Evolutionary conservation across 2,888 invertebrate species (phyloP).

Genomic region (Tetranychus truncatus): DNA sequence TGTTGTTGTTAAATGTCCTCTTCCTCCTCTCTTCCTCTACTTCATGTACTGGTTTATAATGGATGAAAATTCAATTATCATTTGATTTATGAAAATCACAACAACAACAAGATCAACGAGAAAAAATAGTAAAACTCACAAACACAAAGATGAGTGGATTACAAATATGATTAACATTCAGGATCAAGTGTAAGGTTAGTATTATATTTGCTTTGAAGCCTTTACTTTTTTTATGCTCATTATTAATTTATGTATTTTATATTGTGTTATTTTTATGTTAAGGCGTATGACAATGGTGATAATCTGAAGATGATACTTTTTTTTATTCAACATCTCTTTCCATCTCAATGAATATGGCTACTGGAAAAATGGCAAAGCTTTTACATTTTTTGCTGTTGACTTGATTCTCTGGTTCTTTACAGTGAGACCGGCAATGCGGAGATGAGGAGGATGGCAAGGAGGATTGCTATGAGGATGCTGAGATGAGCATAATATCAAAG

Average conservation of each 20-base stretch:
- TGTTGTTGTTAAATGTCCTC: not conserved
- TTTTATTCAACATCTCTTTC: too few relatives aligned
- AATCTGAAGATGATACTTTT: not conserved
- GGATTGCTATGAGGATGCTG: too few relatives aligned
- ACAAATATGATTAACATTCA: not conserved
- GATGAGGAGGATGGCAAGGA: too few relatives aligned
- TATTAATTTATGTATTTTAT: too few relatives aligned
- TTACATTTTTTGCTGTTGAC: too few relatives aligned
- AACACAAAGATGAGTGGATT: not conserved
- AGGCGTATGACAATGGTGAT: not conserved
- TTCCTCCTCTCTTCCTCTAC: not conserved
- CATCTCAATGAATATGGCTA: too few relatives aligned
- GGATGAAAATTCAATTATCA: not conserved
- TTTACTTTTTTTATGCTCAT: not conserved
- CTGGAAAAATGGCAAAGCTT: too few relatives aligned
- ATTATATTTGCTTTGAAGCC: not conserved
- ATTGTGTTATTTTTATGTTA: not conserved
- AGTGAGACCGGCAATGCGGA: too few relatives aligned
- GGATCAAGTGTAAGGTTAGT: not conserved
- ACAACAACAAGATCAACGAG: not conserved
- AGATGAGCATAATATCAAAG: too few relatives aligned
- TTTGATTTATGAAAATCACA: not conserved
- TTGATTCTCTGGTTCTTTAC: too few relatives aligned
- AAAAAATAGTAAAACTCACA: too few relatives aligned
- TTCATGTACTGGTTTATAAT: not conserved